A percentile compares a stretch with the other conserved stretches of the same genome.
These are phyloP conservation scores for Channa striata DNA, from an alignment of 2,797 vertebrate species.

Conservation along the genomic window DNA sequence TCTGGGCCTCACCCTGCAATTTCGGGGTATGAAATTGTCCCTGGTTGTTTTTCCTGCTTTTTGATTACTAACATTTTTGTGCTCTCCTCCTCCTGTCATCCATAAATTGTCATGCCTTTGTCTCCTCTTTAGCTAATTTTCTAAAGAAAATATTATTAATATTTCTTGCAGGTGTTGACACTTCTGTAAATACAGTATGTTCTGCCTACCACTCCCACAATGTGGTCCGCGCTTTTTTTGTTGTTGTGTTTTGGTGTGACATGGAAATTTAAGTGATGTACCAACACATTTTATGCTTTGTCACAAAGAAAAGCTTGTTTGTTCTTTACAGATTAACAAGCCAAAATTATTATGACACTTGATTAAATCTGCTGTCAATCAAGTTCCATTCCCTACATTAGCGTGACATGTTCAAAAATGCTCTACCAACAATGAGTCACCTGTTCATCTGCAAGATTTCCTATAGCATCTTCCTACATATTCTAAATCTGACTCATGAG, in stretches of 20 bases:
- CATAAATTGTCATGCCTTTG: conserved; percentile 47
- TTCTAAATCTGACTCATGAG: conserved; percentile 58
- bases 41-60: conserved; percentile 53
- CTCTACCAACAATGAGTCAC: conserved; percentile 56
- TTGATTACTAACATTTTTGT: conserved; percentile 38
- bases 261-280: conserved; percentile 12
- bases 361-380: conserved; percentile 59
- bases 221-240: neutral
- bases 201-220: neutral
- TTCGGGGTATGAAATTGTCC: conserved; percentile 62
- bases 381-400: conserved; percentile 33
- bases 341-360: conserved; percentile 57
- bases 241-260: conserved; percentile 19
- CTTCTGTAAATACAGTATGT: neutral
- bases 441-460: conserved; percentile 44
- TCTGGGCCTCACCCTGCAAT: conserved; percentile 72
- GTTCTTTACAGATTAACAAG: conserved; percentile 29
- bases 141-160: conserved; percentile 1
- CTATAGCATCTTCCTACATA: conserved; percentile 36
- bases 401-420: conserved; percentile 29
- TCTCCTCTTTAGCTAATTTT: conserved; percentile 44
- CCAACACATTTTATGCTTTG: conserved; percentile 33
- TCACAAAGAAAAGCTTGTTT: conserved; percentile 16
- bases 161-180: conserved; percentile 14
- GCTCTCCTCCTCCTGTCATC: conserved; percentile 41